A percentile compares a stretch with the other conserved stretches of the same genome.
phyloP scores from a whole-genome alignment of 2,888 invertebrate genomes.

The Phaonia tiefii region DNA sequence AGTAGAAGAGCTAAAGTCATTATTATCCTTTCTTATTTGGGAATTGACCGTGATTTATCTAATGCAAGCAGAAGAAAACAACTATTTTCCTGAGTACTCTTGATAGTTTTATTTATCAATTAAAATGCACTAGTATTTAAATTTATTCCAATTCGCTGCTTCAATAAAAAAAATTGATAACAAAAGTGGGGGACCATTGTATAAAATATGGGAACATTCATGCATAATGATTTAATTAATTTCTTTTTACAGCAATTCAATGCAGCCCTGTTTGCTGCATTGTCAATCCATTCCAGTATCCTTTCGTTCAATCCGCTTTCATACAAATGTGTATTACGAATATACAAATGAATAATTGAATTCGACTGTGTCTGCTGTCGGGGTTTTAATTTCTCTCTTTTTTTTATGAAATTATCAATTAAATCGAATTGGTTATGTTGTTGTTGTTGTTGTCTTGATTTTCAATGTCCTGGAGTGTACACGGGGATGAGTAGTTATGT shows the following conservation, averaged over 20 bases:
- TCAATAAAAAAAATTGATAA: background rate
- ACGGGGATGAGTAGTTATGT: too few species aligned
- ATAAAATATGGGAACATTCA: background rate
- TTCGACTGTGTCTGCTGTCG: too few species aligned
- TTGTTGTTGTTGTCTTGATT: background rate
- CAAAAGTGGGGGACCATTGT: background rate
- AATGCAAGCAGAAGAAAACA: too few species aligned
- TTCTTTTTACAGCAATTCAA: conserved; percentile 21
- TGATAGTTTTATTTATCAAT: background rate
- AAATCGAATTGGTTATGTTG: background rate
- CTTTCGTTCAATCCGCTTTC: background rate
- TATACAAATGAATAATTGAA: too few species aligned
- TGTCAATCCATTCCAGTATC: conserved; percentile 4
- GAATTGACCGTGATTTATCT: background rate
- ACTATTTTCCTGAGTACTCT: background rate
- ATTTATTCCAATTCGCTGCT: background rate
- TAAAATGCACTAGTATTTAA: background rate
- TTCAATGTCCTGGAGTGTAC: too few species aligned
- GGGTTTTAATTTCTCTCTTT: too few species aligned
- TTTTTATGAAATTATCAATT: too few species aligned
- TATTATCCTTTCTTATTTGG: background rate
- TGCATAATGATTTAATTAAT: conserved; percentile 38
- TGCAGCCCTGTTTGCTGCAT: conserved; percentile 11
- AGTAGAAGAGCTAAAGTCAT: conserved; percentile 19
- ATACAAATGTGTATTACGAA: too few species aligned